phyloP scores from a whole-genome alignment of 2,888 invertebrate species.

The Patella depressa region DNA sequence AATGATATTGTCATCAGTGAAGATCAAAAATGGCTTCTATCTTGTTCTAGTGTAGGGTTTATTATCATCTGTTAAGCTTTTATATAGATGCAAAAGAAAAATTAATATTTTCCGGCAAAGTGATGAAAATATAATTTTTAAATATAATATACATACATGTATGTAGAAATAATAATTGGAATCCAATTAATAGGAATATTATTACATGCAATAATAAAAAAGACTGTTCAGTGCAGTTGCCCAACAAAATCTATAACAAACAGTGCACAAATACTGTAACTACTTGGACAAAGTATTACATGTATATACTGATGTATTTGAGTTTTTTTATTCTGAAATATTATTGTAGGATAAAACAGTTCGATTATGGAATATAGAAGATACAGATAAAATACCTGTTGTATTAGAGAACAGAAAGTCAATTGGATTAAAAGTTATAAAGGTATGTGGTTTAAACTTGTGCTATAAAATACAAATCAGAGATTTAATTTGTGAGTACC shows the following conservation, averaged over 20 bases:
- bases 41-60: slow-evolving; percentile 63
- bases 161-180: too few relatives aligned
- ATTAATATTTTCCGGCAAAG: neutral
- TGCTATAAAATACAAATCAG: too few relatives aligned
- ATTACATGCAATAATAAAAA: too few relatives aligned
- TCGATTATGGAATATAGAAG: slow-evolving; percentile 69
- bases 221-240: too few relatives aligned
- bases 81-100: neutral
- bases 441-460: slow-evolving; percentile 41
- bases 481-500: too few relatives aligned
- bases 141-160: too few relatives aligned
- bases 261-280: too few relatives aligned
- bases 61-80: too few relatives aligned
- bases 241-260: too few relatives aligned
- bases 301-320: neutral
- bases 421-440: slow-evolving; percentile 63
- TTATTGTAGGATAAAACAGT: slow-evolving; percentile 62
- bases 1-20: slow-evolving; percentile 66
- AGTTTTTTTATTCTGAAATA: neutral
- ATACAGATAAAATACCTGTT: slow-evolving; percentile 66
- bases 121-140: too few relatives aligned
- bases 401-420: slow-evolving; percentile 64
- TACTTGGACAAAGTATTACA: too few relatives aligned
- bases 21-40: slow-evolving; percentile 66
- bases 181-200: too few relatives aligned